These are phyloP conservation scores for Orchesellides sinensis DNA, from an alignment of 2,888 invertebrate genomes.

Conservation along the genomic window DNA sequence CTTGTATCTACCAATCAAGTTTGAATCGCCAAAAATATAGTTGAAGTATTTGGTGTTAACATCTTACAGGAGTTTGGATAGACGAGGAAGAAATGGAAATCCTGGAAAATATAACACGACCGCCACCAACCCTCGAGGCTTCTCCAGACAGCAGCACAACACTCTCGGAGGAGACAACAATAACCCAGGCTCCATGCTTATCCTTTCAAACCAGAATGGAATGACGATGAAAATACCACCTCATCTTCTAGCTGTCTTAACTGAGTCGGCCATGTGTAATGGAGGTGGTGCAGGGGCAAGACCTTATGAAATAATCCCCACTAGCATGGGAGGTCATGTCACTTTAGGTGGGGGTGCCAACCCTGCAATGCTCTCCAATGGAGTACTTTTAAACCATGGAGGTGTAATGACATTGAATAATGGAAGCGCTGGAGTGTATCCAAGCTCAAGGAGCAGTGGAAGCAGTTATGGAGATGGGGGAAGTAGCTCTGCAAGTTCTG, in stretches of 20 bases:
- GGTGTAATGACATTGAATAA: slow-evolving; percentile 63
- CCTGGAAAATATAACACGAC: slow-evolving; percentile 68
- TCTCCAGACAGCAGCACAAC: slow-evolving; percentile 48
- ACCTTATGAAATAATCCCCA: slow-evolving; percentile 74
- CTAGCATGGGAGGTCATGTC: slow-evolving; percentile 61
- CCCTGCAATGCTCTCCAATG: slow-evolving; percentile 41
- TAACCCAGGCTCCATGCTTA: slow-evolving; percentile 72
- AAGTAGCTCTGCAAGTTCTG: slow-evolving; percentile 70
- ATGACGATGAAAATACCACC: slow-evolving; percentile 75
- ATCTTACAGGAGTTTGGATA: slow-evolving; percentile 71
- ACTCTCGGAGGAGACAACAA: slow-evolving; percentile 68
- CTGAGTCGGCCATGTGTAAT: slow-evolving; percentile 74
- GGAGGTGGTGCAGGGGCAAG: slow-evolving; percentile 65
- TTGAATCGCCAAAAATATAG: too few species aligned
- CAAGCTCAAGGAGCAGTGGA: slow-evolving; percentile 74
- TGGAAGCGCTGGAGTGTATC: slow-evolving; percentile 71
- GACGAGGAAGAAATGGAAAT: slow-evolving; percentile 67
- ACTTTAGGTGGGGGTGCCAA: slow-evolving; percentile 1
- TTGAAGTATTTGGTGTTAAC: too few species aligned
- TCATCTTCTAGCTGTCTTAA: slow-evolving; percentile 73
- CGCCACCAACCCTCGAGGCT: slow-evolving; percentile 73
- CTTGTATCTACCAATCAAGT: too few species aligned
- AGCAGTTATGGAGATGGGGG: slow-evolving; percentile 74
- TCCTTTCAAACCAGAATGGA: slow-evolving; percentile 73
- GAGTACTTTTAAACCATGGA: slow-evolving; percentile 45